Conservation (phyloP, 1,140 invertebrate genomes). For the Leptestheria dahalacensis region DNA sequence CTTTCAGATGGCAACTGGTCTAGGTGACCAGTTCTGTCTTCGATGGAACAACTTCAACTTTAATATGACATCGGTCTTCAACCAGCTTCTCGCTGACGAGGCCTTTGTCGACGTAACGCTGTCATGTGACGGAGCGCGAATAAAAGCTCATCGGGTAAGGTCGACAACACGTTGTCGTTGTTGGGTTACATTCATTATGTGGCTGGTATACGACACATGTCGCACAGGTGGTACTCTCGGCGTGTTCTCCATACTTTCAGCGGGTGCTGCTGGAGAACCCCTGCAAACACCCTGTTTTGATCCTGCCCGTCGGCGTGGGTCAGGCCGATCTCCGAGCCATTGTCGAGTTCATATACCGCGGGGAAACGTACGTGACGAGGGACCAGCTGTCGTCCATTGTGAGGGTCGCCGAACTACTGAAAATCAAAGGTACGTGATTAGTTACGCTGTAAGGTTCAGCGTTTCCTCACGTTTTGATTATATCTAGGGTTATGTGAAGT, state of each 20-base stretch:
- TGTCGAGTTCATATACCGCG: constrained; percentile 55
- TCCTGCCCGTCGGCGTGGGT: constrained; percentile 43
- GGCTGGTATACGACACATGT: background rate
- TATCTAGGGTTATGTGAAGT: constrained; percentile 12
- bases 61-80: constrained; percentile 61
- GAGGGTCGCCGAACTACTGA: constrained; percentile 15
- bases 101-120: constrained; percentile 78
- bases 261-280: constrained; percentile 52
- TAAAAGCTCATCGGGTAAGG: constrained; percentile 72
- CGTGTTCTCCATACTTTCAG: constrained; percentile 59
- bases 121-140: constrained; percentile 67
- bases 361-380: constrained; percentile 22
- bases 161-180: background rate
- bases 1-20: constrained; percentile 10
- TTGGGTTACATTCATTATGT: background rate
- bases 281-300: constrained; percentile 56
- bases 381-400: constrained; percentile 16
- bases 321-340: constrained; percentile 51
- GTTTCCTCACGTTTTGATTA: too few relatives aligned
- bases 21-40: constrained; percentile 43
- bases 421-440: constrained; percentile 18
- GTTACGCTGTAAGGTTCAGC: too few relatives aligned
- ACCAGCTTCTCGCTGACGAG: constrained; percentile 60
- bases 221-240: constrained; percentile 43
- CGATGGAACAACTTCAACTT: constrained; percentile 79